A percentile compares a stretch with the other conserved stretches of the same genome.
Evolutionary conservation across 1,140 invertebrate genomes (phyloP).

Genomic region (Bombus affinis): DNA sequence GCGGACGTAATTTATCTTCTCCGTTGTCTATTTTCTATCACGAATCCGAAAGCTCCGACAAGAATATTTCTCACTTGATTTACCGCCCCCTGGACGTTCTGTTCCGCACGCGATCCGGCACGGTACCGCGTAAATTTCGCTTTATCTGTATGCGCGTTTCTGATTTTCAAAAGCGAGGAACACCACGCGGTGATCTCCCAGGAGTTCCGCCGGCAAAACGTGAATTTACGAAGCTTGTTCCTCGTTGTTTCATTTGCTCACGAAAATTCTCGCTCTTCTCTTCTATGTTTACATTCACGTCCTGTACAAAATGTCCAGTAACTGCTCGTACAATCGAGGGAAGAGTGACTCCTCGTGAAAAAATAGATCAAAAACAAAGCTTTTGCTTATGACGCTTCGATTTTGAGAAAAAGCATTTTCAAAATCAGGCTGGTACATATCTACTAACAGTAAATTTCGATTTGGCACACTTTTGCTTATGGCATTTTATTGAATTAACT

Average conservation of each 20-base stretch:
- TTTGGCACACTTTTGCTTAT: too few relatives aligned
- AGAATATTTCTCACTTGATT: slow-evolving; percentile 21
- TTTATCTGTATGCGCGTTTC: slow-evolving; percentile 11
- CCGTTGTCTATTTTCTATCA: neutral
- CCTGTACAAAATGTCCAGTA: neutral
- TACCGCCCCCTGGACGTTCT: neutral
- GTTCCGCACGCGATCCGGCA: slow-evolving; percentile 14
- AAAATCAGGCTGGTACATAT: too few relatives aligned
- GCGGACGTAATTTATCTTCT: neutral
- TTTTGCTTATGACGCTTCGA: too few relatives aligned
- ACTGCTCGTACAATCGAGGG: neutral
- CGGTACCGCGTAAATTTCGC: slow-evolving; percentile 23
- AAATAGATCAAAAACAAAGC: too few relatives aligned
- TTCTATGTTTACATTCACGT: neutral
- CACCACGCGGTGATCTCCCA: neutral
- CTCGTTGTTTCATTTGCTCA: neutral
- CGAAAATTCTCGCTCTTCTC: neutral
- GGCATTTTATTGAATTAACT: too few relatives aligned
- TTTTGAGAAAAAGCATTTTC: too few relatives aligned
- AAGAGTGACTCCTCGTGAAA: neutral
- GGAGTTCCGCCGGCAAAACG: neutral
- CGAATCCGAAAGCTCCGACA: neutral
- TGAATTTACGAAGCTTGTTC: neutral
- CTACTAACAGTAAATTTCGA: too few relatives aligned
- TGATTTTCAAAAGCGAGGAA: slow-evolving; percentile 8